Conservation (phyloP, 2,797 vertebrate genomes). For the Hylomyscus alleni region DNA sequence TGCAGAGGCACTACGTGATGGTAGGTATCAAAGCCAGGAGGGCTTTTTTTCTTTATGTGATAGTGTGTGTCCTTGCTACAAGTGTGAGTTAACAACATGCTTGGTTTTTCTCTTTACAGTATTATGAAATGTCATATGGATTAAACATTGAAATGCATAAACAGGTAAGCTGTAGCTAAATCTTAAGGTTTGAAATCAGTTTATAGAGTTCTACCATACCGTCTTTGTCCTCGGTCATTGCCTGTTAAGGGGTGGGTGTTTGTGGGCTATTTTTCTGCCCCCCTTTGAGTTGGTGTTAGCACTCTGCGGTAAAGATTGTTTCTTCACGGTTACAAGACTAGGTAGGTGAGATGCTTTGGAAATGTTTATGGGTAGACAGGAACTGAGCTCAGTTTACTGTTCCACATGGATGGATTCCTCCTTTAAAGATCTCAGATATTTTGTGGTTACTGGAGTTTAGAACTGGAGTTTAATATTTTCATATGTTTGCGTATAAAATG, state of each 20-base stretch:
- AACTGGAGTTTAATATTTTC: conserved; percentile 35
- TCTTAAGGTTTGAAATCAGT: conserved; percentile 52
- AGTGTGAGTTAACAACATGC: conserved; percentile 56
- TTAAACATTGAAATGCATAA: conserved; percentile 99
- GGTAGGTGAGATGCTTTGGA: conserved; percentile 49
- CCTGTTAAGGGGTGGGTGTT: neutral
- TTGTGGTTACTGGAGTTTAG: conserved; percentile 40
- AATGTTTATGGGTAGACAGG: conserved; percentile 42
- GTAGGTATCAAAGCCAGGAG: conserved; percentile 88
- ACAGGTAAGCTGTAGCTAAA: conserved; percentile 91
- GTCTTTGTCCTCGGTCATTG: conserved; percentile 26
- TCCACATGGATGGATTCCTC: conserved; percentile 14
- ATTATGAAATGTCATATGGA: conserved; percentile 99
- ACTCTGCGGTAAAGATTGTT: neutral
- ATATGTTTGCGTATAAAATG: conserved; percentile 22
- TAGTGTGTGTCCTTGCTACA: conserved; percentile 36
- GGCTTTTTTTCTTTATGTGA: conserved; percentile 56
- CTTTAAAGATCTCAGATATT: neutral
- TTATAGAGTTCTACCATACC: neutral
- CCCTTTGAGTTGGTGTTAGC: neutral
- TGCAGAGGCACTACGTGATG: conserved; percentile 99
- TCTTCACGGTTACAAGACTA: conserved; percentile 7
- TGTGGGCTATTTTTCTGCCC: conserved; percentile 2
- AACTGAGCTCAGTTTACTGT: conserved; percentile 57
- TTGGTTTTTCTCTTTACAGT: conserved; percentile 90